Conservation (phyloP, 2,888 invertebrate genomes). For the Macaria notata region DNA sequence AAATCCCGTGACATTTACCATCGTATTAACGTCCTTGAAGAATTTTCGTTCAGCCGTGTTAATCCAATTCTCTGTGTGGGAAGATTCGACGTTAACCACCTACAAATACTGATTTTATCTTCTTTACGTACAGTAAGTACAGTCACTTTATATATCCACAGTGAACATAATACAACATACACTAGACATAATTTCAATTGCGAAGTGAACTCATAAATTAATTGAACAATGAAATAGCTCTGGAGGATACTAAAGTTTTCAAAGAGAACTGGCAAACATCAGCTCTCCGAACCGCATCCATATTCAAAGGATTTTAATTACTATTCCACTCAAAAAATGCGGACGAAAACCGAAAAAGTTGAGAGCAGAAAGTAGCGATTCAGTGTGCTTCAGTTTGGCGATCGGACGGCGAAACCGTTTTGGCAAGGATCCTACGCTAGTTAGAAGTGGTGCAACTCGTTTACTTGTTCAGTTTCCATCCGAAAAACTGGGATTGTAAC, state of each 20-base stretch:
- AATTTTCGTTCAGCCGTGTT: too few relatives aligned
- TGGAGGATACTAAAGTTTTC: slow-evolving; percentile 14
- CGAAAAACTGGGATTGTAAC: slow-evolving; percentile 14
- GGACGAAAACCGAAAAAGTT: slow-evolving; percentile 14
- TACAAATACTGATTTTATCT: too few relatives aligned
- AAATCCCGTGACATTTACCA: too few relatives aligned
- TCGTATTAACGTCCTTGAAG: too few relatives aligned
- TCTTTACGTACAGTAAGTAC: too few relatives aligned
- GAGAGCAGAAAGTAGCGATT: slow-evolving; percentile 11
- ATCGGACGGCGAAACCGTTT: slow-evolving; percentile 14
- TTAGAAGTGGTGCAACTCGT: slow-evolving; percentile 13
- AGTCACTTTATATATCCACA: too few relatives aligned
- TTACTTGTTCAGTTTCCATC: slow-evolving; percentile 12
- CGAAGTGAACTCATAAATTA: not conserved
- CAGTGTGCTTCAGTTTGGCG: slow-evolving; percentile 20
- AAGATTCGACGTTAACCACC: too few relatives aligned
- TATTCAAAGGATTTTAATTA: slow-evolving; percentile 22
- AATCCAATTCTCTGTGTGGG: too few relatives aligned
- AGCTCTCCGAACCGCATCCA: slow-evolving; percentile 13
- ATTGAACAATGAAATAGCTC: slow-evolving; percentile 9
- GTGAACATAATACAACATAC: too few relatives aligned
- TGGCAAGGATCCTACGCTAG: slow-evolving; percentile 19
- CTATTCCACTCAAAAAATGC: slow-evolving; percentile 13
- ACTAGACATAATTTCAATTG: too few relatives aligned
- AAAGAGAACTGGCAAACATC: slow-evolving; percentile 17